These are phyloP conservation scores for Pangasius mekongensis DNA, from an alignment of 2,797 vertebrate genomes.

Conservation along the genomic window DNA sequence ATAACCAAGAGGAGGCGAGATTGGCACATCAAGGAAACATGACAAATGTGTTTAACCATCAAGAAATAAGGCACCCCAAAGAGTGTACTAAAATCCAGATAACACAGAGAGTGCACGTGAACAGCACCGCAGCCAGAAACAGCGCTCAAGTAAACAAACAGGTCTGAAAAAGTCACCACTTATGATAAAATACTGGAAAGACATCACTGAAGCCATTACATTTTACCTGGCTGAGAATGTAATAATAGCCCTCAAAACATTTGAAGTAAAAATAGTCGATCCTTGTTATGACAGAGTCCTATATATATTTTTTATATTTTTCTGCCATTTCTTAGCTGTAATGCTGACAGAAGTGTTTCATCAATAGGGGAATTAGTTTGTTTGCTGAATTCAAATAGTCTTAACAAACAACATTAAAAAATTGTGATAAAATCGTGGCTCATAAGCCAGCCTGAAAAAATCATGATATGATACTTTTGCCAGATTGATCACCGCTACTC, in stretches of 20 bases:
- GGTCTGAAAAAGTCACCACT: background rate
- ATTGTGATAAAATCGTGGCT: background rate
- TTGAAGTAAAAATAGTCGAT: background rate
- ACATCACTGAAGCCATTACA: background rate
- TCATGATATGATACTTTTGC: background rate
- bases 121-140: background rate
- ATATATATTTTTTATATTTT: too few relatives aligned
- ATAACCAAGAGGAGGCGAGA: background rate
- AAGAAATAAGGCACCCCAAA: background rate
- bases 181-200: background rate
- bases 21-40: background rate
- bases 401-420: too few relatives aligned
- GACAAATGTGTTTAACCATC: background rate
- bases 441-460: background rate
- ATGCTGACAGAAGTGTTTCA: background rate
- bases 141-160: background rate
- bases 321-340: background rate
- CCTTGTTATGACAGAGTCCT: too few relatives aligned
- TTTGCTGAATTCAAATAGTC: background rate
- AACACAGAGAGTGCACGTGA: background rate
- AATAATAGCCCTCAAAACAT: background rate
- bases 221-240: background rate
- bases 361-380: background rate
- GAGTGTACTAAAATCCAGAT: background rate
- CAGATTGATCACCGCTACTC: background rate